These are phyloP conservation scores for Nasua narica DNA, from an alignment of 2,797 vertebrate genomes.

Conservation along the genomic window DNA sequence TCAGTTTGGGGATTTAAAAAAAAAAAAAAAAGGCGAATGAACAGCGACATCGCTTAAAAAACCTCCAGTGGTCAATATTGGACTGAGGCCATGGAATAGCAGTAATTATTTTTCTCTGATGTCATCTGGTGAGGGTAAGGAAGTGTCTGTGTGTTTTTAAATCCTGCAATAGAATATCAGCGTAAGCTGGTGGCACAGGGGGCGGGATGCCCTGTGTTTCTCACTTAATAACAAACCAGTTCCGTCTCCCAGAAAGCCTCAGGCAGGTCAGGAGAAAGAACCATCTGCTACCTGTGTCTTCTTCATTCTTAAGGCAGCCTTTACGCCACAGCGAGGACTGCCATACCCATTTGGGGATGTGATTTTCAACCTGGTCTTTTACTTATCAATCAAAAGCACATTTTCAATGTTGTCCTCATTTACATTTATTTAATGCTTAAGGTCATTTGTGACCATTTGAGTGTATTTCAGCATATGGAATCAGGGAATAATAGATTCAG, in stretches of 20 bases:
- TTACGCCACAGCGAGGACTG: constrained; percentile 19
- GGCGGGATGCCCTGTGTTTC: neutral
- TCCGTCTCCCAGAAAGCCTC: neutral
- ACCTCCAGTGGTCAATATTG: neutral
- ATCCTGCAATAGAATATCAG: neutral
- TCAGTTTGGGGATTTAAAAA: neutral
- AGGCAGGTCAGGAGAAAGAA: neutral
- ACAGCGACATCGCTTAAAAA: neutral
- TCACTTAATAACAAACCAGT: neutral
- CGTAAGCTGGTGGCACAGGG: neutral
- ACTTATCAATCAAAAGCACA: constrained; percentile 87
- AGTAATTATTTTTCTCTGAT: neutral
- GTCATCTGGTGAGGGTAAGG: neutral
- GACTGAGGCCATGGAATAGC: neutral
- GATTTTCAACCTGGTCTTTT: constrained; percentile 84
- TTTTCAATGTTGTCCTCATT: constrained; percentile 85
- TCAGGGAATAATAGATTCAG: constrained; percentile 90
- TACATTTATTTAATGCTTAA: constrained; percentile 91
- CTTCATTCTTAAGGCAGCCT: neutral
- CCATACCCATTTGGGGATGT: constrained; percentile 66
- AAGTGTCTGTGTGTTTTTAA: neutral
- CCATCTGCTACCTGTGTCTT: neutral
- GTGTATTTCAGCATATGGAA: constrained; percentile 91
- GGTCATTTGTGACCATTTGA: constrained; percentile 95
- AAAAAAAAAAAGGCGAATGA: neutral